These are phyloP conservation scores for Melanostoma mellinum DNA, from an alignment of 2,888 invertebrate genomes.

Conservation along the genomic window DNA sequence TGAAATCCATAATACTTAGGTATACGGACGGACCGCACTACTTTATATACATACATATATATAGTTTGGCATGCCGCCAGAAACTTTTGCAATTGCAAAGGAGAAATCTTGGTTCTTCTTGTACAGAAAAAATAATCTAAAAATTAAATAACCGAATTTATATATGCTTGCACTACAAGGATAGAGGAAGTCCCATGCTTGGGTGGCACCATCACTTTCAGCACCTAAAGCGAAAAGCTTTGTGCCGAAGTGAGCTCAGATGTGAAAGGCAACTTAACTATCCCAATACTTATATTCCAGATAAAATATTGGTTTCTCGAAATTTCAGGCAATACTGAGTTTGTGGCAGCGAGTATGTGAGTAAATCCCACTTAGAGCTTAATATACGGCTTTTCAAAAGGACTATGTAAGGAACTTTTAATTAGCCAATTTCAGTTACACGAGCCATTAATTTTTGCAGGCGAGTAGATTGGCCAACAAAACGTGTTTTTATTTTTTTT, in stretches of 20 bases:
- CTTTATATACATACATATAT: slow-evolving; percentile 36
- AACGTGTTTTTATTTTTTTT: not conserved
- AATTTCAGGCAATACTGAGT: slow-evolving; percentile 34
- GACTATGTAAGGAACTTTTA: slow-evolving; percentile 62
- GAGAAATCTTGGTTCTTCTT: slow-evolving; percentile 23
- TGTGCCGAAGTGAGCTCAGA: slow-evolving; percentile 23
- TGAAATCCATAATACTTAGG: slow-evolving; percentile 1
- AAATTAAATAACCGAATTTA: slow-evolving; percentile 65
- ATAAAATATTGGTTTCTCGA: slow-evolving; percentile 62
- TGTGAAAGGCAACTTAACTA: slow-evolving; percentile 41
- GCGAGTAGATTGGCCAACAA: slow-evolving; percentile 11
- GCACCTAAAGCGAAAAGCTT: not conserved
- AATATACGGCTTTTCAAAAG: slow-evolving; percentile 22
- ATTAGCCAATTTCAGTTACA: slow-evolving; percentile 72
- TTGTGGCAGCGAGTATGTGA: slow-evolving; percentile 30
- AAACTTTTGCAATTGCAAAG: slow-evolving; percentile 54
- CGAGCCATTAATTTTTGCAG: slow-evolving; percentile 61
- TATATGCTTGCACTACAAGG: slow-evolving; percentile 15
- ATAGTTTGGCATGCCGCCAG: slow-evolving; percentile 69
- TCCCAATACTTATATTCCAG: slow-evolving; percentile 33
- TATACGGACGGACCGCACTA: slow-evolving; percentile 32
- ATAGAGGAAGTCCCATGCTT: slow-evolving; percentile 27
- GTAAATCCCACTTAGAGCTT: slow-evolving; percentile 32
- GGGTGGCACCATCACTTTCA: slow-evolving; percentile 26
- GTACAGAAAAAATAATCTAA: slow-evolving; percentile 43